Evolutionary conservation across 2,113 vertebrate species (phyloP), one percentile per base, ranked within the genome.

Genomic region (Cheilinus undulatus): DNA sequence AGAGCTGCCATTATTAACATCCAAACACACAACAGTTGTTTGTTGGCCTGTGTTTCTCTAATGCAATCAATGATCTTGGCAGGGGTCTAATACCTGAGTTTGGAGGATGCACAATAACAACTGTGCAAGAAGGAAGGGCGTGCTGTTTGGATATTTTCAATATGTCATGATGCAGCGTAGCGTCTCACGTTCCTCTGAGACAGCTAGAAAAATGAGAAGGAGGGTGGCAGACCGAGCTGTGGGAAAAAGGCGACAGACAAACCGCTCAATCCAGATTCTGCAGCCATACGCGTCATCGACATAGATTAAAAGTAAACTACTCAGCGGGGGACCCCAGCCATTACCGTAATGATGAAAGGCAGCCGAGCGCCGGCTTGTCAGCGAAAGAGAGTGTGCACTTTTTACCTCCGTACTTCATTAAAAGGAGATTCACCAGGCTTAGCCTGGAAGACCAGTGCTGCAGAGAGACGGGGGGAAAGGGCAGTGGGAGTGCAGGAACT

Each of bases 331-430:
- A 56, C 23, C 4, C 2, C 42, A 53, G 50, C 60, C 76, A 72
- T 86, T 84, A 79, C 61, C 69, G 46, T 81, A 72, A 89, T 85
- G 86, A 86, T 78, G 71, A 87, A 85, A 84, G 67, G 74, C 34
- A 42, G 36, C 48, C 0, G 12, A 57, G 57, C 11, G 4, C 17
- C 43, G 32, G 20, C 36, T 66, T 77, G 65, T 70, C 84, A 73
- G 69, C 10, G 17, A 63, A 67, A 46, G 68, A 58, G 69, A 71
- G 38, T 69, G 69, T 87, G 78, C 79, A 75, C 80, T 82, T 76
- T 81, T 84, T 80, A 73, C 72, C 73, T 60, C 64, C 1, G 9
- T 63, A 86, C 84, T 87, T 92, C 86, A 91, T 92, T 92, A 90
- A 88, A 89, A 83, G 62, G 57, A 91, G 80, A 89, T 91, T 89